A percentile compares a stretch with the other conserved stretches of the same genome.
phyloP scores from a whole-genome alignment of 2,797 vertebrate species.

The Apogon talboti region DNA sequence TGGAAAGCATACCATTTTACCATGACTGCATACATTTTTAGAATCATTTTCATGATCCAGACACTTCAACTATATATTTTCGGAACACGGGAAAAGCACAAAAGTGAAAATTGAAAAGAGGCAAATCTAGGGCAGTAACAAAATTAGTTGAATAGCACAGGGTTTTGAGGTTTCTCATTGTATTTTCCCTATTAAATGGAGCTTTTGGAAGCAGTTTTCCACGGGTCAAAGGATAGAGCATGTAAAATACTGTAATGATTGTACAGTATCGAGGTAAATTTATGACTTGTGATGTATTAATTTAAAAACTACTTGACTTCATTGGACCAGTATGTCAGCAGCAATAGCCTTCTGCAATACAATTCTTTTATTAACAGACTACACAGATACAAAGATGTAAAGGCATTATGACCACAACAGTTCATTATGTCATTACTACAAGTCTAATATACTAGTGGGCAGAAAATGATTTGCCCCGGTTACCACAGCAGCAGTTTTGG shows the following conservation, averaged over 20 bases:
- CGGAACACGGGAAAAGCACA: background rate
- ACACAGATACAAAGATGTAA: background rate
- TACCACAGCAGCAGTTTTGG: constrained; percentile 40
- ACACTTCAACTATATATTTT: constrained; percentile 2
- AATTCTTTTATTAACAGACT: no score
- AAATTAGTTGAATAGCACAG: background rate
- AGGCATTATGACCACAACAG: background rate
- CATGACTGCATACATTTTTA: constrained; percentile 1
- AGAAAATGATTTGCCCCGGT: constrained; percentile 10
- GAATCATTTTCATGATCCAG: background rate
- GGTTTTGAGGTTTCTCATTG: constrained; percentile 10
- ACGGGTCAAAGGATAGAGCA: background rate
- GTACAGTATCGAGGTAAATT: no score
- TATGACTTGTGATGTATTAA: no score
- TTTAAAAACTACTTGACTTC: no score
- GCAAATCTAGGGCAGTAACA: background rate
- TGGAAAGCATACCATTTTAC: constrained; percentile 16
- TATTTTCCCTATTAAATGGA: constrained; percentile 20
- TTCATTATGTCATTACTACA: background rate
- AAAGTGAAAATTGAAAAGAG: background rate
- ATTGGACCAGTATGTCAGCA: no score
- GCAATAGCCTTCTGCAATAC: no score
- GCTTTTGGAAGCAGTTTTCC: no score
- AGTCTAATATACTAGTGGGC: background rate
- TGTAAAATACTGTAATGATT: background rate